Conservation (phyloP, 92 coral and sea anemone species). For the Zoanthus sociatus region DNA sequence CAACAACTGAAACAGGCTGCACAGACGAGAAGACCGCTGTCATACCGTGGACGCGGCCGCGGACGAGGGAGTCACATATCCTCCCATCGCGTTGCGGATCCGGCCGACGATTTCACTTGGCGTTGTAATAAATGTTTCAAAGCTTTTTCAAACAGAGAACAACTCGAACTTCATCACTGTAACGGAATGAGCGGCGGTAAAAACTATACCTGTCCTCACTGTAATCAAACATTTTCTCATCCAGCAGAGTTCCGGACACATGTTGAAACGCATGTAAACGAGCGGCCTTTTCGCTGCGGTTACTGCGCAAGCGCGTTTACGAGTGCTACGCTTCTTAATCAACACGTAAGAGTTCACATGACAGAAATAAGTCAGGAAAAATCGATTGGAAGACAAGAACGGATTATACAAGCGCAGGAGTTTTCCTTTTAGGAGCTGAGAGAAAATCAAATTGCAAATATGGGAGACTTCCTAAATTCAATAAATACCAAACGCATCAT, state of each 20-base stretch:
- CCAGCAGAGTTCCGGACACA: constrained; percentile 93
- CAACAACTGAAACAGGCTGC: constrained; percentile 57
- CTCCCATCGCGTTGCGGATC: constrained; percentile 58
- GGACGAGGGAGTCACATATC: constrained; percentile 57
- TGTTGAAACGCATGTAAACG: constrained; percentile 94
- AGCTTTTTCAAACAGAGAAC: constrained; percentile 89
- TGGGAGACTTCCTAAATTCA: background rate
- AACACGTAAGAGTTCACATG: constrained; percentile 96
- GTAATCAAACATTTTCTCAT: constrained; percentile 85
- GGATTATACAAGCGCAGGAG: constrained; percentile 60
- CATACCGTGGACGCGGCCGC: constrained; percentile 83
- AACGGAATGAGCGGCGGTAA: constrained; percentile 72
- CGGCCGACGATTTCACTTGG: constrained; percentile 87
- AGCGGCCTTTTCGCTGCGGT: constrained; percentile 94
- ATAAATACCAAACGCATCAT: background rate
- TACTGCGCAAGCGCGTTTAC: constrained; percentile 96
- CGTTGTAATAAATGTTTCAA: constrained; percentile 93
- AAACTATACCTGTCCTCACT: constrained; percentile 89
- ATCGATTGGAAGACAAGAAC: constrained; percentile 69
- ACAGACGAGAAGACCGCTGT: constrained; percentile 69
- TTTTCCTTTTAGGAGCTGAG: constrained; percentile 14
- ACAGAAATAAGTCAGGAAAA: constrained; percentile 72
- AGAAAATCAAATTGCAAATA: background rate
- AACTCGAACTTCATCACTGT: constrained; percentile 87
- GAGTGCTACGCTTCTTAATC: constrained; percentile 86